Base-by-base conservation (phyloP, 2,888 invertebrate genomes). In the Electrophaes corylata region DNA sequence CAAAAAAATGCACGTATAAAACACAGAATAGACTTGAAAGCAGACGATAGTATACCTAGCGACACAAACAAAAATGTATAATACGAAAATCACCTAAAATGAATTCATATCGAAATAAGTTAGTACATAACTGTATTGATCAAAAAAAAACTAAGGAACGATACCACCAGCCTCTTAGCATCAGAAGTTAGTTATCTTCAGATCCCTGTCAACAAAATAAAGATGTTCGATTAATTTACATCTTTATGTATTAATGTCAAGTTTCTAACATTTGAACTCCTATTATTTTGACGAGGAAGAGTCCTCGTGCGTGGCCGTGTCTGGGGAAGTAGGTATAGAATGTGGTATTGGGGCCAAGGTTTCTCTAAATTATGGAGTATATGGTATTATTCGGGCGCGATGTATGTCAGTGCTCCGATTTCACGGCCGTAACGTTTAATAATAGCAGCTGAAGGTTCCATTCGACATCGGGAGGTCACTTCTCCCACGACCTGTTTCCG, bases 301-400 rank as follows among this genome's bases (percentile, higher is more conserved):
- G 65, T 64, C 60, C 65, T 70, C 65, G 60, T 66, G 70, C 65
- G 60, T 66, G 57, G 57, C 61, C 64, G 68, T 57, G 51, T 59
- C 65, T 60, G 57, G 49, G 57, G 58, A 45, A 48, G 51, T 60
- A 59, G 64, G 20, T 51, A 51, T 31, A 20, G 14, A 6, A 29
- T 19, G 40, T 73, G 74, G 75, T 76, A 89, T 85, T 82, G 85
- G 78, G 91, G 90, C 87, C 90, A 90, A 91, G 91, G 90, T 79
- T 80, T 78, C 80, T 78, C 85, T 91, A 90, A 89, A 88, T 91
- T 90, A 91, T 90, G 87, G 88, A 90, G 83, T 85, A 83, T 86
- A 89, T 88, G 87, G 88, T 86, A 87, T 88, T 89, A 90, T 89
- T 89, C 86, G 81, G 86, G 78, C 79, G 78, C 83, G 78, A 87